Percentiles rank a stretch among this genome's conserved stretches.
Evolutionary conservation across 2,888 invertebrate genomes (phyloP).

Genomic region (Lissonota sp.): DNA sequence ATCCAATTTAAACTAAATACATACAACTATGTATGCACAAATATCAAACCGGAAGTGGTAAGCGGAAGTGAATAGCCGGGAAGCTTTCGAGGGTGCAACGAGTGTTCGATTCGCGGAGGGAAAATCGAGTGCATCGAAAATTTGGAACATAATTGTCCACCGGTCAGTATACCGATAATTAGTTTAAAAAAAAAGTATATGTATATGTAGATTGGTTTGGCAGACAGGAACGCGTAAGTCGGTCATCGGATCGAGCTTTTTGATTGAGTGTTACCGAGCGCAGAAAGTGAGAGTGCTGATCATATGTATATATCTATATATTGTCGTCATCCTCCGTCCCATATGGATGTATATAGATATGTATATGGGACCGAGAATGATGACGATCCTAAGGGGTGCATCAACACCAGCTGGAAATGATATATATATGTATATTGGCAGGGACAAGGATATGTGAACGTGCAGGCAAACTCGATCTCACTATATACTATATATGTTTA

Average conservation of each 20-base stretch:
- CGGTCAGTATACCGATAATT: slow-evolving; percentile 13
- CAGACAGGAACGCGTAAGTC: slow-evolving; percentile 4
- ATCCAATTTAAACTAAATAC: not conserved
- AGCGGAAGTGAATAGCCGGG: slow-evolving; percentile 33
- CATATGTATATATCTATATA: not conserved
- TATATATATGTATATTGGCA: not conserved
- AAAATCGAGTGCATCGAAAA: slow-evolving; percentile 15
- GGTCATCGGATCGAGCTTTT: slow-evolving; percentile 59
- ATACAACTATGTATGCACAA: not conserved
- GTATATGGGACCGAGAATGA: not conserved
- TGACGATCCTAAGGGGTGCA: slow-evolving; percentile 6
- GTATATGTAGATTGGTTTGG: not conserved
- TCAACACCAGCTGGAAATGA: not conserved
- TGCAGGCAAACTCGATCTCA: slow-evolving; percentile 38
- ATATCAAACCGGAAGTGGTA: not conserved
- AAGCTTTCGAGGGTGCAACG: not conserved
- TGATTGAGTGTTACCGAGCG: slow-evolving; percentile 31
- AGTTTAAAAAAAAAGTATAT: not conserved
- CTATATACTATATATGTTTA: not conserved
- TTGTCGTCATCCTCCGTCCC: not conserved
- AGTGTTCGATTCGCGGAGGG: not conserved
- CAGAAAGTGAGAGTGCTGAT: slow-evolving; percentile 8
- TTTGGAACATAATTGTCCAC: not conserved
- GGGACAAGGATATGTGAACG: slow-evolving; percentile 45
- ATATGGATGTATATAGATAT: not conserved